These are phyloP conservation scores for Diplolepis rosae DNA, from an alignment of 2,888 invertebrate genomes.

Conservation along the genomic window DNA sequence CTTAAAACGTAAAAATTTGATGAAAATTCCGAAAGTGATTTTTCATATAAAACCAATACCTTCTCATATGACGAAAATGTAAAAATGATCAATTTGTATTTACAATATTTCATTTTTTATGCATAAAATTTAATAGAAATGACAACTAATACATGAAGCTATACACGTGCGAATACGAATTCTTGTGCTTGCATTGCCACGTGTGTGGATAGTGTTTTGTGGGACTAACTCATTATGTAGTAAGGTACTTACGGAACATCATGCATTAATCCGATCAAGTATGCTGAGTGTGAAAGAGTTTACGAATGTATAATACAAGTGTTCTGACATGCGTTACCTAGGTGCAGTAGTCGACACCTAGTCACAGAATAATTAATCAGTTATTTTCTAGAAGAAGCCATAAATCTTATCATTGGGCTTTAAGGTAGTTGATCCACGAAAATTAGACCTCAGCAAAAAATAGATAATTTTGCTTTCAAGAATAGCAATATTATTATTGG, in stretches of 20 bases:
- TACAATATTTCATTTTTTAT: background rate
- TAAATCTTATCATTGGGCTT: too few species aligned
- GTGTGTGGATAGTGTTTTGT: constrained; percentile 49
- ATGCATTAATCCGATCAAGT: constrained; percentile 63
- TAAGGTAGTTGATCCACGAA: too few species aligned
- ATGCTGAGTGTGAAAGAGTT: constrained; percentile 63
- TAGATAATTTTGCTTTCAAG: too few species aligned
- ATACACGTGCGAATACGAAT: too few species aligned
- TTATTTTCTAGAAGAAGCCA: too few species aligned
- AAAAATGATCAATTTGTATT: background rate
- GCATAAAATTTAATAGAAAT: too few species aligned
- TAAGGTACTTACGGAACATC: constrained; percentile 55
- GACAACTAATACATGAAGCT: too few species aligned
- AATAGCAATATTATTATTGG: too few species aligned
- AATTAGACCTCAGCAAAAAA: too few species aligned
- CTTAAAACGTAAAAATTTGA: too few species aligned
- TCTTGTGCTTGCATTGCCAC: constrained; percentile 36
- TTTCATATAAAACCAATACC: too few species aligned
- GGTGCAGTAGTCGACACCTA: constrained; percentile 61
- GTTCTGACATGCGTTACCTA: constrained; percentile 59
- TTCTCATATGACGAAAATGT: background rate
- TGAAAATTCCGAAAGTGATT: too few species aligned
- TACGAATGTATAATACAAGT: constrained; percentile 54
- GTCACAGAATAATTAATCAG: constrained; percentile 56
- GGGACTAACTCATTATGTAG: constrained; percentile 27